Base-by-base conservation (phyloP, 2,113 vertebrate species). In the Piaya cayana region DNA sequence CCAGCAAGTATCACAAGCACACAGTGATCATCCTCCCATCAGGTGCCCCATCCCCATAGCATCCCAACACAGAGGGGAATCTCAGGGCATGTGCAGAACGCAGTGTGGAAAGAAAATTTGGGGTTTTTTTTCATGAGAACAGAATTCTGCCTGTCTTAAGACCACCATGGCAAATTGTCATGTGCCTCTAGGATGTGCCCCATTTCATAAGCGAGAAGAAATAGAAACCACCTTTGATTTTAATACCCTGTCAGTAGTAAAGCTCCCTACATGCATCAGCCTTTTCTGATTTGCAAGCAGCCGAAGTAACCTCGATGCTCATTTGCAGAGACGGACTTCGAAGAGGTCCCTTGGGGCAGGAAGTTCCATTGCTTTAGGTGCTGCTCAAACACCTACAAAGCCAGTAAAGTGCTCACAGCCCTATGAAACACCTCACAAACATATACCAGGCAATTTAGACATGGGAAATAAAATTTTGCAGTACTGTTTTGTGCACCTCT, bases 1-100 rank as follows among this genome's bases (percentile, higher is more conserved):
- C 80, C 34, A 34, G 47, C 56, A 56, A 25, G 16, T 53, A 15
- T 19, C 70, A 55, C 0, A 1, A 34, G 15, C 59, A 60, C 43
- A 67, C 4, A 37, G n/a, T 0, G 0, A 91, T 37, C 10, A 1
- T 6, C 15, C 4, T 72, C 23, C 50, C 43, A 14, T 26, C 26
- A 26, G 7, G 67, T 29, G 32, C 32, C 30, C 50, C 30, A 34
- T 68, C 21, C n/a, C 36, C 37, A 27, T 2, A 2, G n/a, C 50
- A 79, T 14, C 45, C 85, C 82, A 69, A 29, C 20, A 34, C 7
- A 63, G 55, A 68, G 26, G 50, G 34, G 22, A 34, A 65, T 60
- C 58, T 49, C 50, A 60, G 42, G 50, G 23, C 32, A 23, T 2
- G 18, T 7, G 34, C 19, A 79, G 27, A 58, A 29, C 29, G 19